These are phyloP conservation scores for Conops quadrifasciatus DNA, from an alignment of 2,888 invertebrate species.

Conservation along the genomic window DNA sequence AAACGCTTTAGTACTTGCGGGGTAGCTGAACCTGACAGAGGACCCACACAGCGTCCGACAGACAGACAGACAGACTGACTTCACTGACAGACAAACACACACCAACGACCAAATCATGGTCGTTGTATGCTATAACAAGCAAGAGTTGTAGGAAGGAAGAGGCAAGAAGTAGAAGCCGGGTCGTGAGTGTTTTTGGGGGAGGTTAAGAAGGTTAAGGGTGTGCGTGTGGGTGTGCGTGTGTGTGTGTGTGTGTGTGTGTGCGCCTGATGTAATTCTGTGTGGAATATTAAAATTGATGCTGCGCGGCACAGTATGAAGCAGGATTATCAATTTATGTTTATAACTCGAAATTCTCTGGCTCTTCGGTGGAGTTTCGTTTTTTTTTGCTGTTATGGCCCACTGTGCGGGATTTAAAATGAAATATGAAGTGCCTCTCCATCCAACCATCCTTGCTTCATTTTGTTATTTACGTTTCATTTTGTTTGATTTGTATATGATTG, in stretches of 20 bases:
- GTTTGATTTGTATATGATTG: conserved; percentile 30
- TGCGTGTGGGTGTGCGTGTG: too few relatives aligned
- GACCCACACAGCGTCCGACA: neutral
- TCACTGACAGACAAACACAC: neutral
- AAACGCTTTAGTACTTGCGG: neutral
- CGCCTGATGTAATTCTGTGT: neutral
- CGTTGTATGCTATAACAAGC: neutral
- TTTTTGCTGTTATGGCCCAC: conserved; percentile 4
- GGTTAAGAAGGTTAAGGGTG: too few relatives aligned
- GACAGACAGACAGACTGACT: neutral
- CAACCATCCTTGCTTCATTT: too few relatives aligned
- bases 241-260: too few relatives aligned
- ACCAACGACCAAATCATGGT: neutral
- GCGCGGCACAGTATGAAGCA: too few relatives aligned
- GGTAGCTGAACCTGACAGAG: neutral
- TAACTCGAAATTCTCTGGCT: too few relatives aligned
- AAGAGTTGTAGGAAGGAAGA: neutral
- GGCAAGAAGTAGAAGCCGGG: neutral
- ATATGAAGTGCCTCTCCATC: conserved; percentile 23
- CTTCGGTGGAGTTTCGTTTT: too few relatives aligned
- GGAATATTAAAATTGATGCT: neutral
- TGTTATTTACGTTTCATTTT: conserved; percentile 16
- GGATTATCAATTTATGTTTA: too few relatives aligned
- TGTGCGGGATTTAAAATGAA: conserved; percentile 15
- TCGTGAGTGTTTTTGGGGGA: too few relatives aligned